phyloP scores from a whole-genome alignment of 2,797 vertebrate genomes.

The Schizopygopsis pylzovi region DNA sequence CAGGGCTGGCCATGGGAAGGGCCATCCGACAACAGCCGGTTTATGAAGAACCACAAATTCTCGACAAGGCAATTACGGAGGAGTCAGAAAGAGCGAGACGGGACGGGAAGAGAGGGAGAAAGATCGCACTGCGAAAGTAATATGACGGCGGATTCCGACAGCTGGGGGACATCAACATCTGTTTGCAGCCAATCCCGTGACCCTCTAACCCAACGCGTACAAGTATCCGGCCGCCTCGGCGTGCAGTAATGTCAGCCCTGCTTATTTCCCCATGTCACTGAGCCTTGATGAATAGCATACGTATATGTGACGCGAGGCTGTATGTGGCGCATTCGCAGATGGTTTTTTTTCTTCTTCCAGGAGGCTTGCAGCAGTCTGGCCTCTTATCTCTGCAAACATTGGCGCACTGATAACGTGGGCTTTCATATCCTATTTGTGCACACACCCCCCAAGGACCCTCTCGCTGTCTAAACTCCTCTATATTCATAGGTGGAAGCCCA shows the following conservation, averaged over 20 bases:
- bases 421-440: slow-evolving; percentile 70
- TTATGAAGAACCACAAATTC: slow-evolving; percentile 58
- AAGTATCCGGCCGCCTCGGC: not conserved
- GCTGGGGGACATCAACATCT: slow-evolving; percentile 52
- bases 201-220: slow-evolving; percentile 4
- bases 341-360: slow-evolving; percentile 40
- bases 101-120: slow-evolving; percentile 21
- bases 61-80: slow-evolving; percentile 59
- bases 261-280: slow-evolving; percentile 34
- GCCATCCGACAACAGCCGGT: slow-evolving; percentile 46
- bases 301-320: slow-evolving; percentile 55
- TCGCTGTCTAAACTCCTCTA: slow-evolving; percentile 61
- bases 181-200: slow-evolving; percentile 27
- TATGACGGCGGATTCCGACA: slow-evolving; percentile 34
- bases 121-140: slow-evolving; percentile 32
- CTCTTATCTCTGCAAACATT: slow-evolving; percentile 75
- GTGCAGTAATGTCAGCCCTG: slow-evolving; percentile 26
- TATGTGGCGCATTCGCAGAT: slow-evolving; percentile 69
- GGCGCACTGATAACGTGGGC: slow-evolving; percentile 63
- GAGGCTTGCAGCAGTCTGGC: slow-evolving; percentile 64
- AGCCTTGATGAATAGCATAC: slow-evolving; percentile 42
- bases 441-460: slow-evolving; percentile 63
- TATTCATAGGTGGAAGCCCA: slow-evolving; percentile 61
- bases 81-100: slow-evolving; percentile 47
- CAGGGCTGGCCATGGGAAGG: slow-evolving; percentile 55